phyloP scores from a whole-genome alignment of 2,113 vertebrate genomes.

The Chaenocephalus aceratus region DNA sequence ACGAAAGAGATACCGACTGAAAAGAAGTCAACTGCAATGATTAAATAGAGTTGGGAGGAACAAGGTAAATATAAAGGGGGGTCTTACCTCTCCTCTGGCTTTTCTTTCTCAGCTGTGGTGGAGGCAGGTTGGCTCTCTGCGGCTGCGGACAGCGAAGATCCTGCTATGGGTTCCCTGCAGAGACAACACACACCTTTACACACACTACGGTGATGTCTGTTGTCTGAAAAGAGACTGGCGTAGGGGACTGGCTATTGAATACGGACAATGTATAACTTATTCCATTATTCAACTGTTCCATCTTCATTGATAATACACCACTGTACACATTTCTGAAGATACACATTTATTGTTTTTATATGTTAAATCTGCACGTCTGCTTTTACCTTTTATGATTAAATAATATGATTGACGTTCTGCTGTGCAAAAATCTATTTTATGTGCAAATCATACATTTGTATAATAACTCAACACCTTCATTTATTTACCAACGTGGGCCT shows the following conservation, averaged over 20 bases:
- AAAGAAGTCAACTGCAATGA: neutral
- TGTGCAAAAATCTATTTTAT: too few species aligned
- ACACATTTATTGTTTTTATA: too few species aligned
- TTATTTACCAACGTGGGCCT: too few species aligned
- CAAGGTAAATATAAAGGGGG: neutral
- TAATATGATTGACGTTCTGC: too few species aligned
- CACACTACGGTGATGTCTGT: neutral
- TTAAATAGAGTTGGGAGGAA: neutral
- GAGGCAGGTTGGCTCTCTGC: slow-evolving; percentile 47
- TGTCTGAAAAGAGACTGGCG: neutral
- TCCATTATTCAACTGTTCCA: too few species aligned
- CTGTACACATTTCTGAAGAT: too few species aligned
- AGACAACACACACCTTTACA: slow-evolving; percentile 16
- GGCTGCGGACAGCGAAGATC: slow-evolving; percentile 44
- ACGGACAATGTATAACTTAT: too few species aligned
- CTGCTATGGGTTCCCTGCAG: slow-evolving; percentile 59
- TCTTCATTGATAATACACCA: too few species aligned
- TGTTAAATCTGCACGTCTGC: too few species aligned
- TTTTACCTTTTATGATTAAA: too few species aligned
- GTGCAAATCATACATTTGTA: too few species aligned
- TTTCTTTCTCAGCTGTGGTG: slow-evolving; percentile 66
- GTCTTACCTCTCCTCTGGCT: slow-evolving; percentile 73
- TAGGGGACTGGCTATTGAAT: neutral
- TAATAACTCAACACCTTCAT: too few species aligned
- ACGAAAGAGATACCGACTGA: neutral